Evolutionary conservation across 2,113 vertebrate genomes (phyloP).

Genomic region (Bubo scandiacus): DNA sequence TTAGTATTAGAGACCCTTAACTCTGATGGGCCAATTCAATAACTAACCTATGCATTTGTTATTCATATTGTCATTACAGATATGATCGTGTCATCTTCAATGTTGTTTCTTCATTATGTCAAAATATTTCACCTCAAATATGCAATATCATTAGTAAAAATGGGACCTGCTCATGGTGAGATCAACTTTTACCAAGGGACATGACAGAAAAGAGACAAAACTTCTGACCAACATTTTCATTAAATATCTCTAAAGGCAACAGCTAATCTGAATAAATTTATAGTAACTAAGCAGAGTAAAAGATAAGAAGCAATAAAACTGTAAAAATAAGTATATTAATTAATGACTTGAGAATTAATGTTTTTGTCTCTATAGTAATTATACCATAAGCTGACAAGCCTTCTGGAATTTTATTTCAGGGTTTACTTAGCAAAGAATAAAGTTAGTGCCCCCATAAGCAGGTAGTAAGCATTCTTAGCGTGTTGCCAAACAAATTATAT

Average conservation of each 20-base stretch:
- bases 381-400: not conserved
- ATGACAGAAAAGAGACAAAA: not conserved
- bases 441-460: not conserved
- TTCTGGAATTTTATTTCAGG: not conserved
- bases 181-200: not conserved
- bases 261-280: not conserved
- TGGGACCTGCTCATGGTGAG: not conserved
- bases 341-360: not conserved
- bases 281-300: not conserved
- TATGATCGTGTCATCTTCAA: not conserved
- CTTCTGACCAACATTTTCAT: not conserved
- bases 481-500: not conserved
- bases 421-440: not conserved
- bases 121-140: not conserved
- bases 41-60: not conserved
- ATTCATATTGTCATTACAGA: not conserved
- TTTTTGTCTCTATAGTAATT: not conserved
- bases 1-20: not conserved
- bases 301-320: not conserved
- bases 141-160: not conserved
- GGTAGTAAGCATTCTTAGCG: not conserved
- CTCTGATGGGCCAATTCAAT: not conserved
- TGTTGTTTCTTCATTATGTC: not conserved
- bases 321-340: not conserved
- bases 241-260: not conserved